Conservation (phyloP, 1,140 invertebrate genomes). For the Trichonephila clavata region DNA sequence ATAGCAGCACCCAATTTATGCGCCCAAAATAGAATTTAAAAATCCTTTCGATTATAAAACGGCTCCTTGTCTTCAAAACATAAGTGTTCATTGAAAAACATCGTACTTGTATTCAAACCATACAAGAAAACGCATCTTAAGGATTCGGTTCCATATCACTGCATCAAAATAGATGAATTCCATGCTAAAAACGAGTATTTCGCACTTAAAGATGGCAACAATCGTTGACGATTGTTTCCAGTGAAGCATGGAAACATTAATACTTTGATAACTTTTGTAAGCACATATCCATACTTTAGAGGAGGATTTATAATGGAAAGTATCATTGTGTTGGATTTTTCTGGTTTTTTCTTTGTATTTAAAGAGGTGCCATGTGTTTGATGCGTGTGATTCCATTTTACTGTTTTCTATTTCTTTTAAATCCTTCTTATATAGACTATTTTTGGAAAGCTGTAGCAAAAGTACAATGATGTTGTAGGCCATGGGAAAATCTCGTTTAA, state of each 20-base stretch:
- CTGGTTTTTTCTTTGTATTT: background rate
- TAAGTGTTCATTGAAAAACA: background rate
- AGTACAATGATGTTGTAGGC: too few species aligned
- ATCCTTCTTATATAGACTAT: background rate
- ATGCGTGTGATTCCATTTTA: background rate
- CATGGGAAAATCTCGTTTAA: too few species aligned
- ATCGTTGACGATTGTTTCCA: conserved; percentile 16
- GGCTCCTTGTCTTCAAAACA: background rate
- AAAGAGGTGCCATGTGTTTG: background rate
- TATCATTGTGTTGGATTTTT: background rate
- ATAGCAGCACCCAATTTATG: background rate
- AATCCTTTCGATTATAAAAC: background rate
- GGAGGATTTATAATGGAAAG: background rate
- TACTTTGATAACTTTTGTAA: background rate
- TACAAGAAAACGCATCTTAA: background rate
- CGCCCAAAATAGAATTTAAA: background rate
- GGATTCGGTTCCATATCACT: background rate
- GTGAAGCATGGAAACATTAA: conserved; percentile 7
- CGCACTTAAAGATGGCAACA: background rate
- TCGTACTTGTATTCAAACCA: background rate
- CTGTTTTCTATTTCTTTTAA: background rate
- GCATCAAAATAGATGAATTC: background rate
- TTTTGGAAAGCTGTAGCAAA: background rate
- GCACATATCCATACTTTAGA: background rate
- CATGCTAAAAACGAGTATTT: background rate